These are phyloP conservation scores for Tyto alba DNA, from an alignment of 2,113 vertebrate species.

Conservation along the genomic window DNA sequence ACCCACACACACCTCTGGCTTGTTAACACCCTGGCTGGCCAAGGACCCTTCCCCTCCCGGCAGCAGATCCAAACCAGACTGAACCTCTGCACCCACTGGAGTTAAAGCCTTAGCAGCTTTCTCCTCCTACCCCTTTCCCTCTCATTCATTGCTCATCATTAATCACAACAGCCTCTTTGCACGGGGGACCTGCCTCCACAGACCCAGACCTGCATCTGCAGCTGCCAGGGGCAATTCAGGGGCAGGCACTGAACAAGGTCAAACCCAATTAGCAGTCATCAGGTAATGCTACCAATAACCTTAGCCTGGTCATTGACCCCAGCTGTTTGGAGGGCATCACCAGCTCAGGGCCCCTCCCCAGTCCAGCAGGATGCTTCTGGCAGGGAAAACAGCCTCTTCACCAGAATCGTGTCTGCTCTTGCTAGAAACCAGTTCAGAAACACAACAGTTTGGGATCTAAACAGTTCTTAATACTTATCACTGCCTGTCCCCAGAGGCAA, in stretches of 20 bases:
- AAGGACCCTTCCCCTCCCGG: background rate
- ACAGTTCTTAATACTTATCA: background rate
- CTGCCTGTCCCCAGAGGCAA: background rate
- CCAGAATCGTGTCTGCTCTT: background rate
- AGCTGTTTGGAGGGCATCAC: background rate
- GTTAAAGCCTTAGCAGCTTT: background rate
- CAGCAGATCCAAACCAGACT: background rate
- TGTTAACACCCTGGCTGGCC: constrained; percentile 3
- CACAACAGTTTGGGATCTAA: background rate
- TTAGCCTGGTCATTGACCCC: background rate
- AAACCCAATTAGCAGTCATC: background rate
- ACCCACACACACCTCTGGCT: background rate
- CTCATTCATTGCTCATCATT: background rate
- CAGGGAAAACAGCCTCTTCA: background rate
- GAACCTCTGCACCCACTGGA: background rate
- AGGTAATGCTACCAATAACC: background rate
- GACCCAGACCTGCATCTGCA: background rate
- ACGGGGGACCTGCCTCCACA: background rate
- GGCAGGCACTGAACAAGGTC: background rate
- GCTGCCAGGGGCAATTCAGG: background rate
- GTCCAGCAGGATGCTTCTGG: background rate
- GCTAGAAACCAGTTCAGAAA: background rate
- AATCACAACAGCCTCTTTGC: constrained; percentile 14
- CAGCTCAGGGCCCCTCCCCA: background rate
- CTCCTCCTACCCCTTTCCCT: background rate